Base-by-base conservation (phyloP, 2,888 invertebrate genomes). In the Hypomecis atomaria region DNA sequence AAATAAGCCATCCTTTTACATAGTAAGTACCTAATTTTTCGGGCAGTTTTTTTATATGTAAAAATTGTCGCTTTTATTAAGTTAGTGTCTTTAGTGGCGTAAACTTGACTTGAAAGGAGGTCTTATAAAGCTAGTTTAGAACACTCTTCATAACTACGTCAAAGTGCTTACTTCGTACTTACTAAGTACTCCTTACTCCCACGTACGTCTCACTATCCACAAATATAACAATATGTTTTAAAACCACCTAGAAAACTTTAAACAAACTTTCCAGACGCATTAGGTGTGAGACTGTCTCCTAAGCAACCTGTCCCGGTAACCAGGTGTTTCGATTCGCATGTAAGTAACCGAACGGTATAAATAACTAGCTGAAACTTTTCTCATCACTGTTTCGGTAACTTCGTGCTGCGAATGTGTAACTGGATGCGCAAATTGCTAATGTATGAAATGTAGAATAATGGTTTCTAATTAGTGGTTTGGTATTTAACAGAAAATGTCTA, bases 271-370 rank as follows among this genome's bases (percentile, higher is more conserved):
- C 38, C 48, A 7, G 60, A 63, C 67, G 53, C 63, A 65, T 40
- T 55, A 57, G 37, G 64, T 59, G 40, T 43, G 47, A 58, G 62
- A 67, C 59, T 71, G 65, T 60, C 54, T 49, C 53, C 44, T 11
- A 38, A 48, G 56, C 57, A 56, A 57, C 66, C 66, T 69, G 57
- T 60, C 23, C 49, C 56, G 63, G 61, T 33, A 55, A 52, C 44
- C 79, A 81, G 78, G 77, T 80, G 81, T 66, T 71, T 54, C 40
- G 55, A 69, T 71, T 78, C 76, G 61, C 78, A 75, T 71, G 72
- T 74, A 71, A 70, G 71, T 67, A 73, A 71, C 72, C 66, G 52
- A 71, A 69, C 71, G 62, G 64, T 63, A 68, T 68, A 71, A 70
- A 72, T 72, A 72, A 64, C 65, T 54, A 68, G 66, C 54, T 54